These are phyloP conservation scores for Plagodis dolabraria DNA, from an alignment of 2,888 invertebrate genomes.

Conservation along the genomic window DNA sequence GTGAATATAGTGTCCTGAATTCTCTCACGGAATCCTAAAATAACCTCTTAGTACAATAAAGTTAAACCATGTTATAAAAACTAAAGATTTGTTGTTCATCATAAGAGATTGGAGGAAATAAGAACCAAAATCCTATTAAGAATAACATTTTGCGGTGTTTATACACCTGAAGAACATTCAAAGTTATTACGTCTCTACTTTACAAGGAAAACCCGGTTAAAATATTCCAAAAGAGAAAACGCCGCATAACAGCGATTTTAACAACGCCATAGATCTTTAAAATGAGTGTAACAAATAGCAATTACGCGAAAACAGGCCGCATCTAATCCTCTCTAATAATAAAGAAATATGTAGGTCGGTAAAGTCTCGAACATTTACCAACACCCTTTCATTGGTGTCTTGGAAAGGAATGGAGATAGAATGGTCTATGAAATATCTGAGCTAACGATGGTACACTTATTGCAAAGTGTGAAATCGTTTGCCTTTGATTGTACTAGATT, in stretches of 20 bases:
- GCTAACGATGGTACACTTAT: too few species aligned
- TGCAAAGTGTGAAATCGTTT: too few species aligned
- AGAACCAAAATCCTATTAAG: too few species aligned
- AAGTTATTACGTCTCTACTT: slow-evolving; percentile 8
- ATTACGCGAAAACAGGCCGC: slow-evolving; percentile 47
- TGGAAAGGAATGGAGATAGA: slow-evolving; percentile 7
- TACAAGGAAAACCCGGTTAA: slow-evolving; percentile 20
- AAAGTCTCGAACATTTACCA: slow-evolving; percentile 33
- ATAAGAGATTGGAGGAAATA: too few species aligned
- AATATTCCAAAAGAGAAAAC: slow-evolving; percentile 25
- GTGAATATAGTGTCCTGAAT: too few species aligned
- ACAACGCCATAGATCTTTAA: slow-evolving; percentile 49
- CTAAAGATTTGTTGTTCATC: too few species aligned
- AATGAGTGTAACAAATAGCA: slow-evolving; percentile 59
- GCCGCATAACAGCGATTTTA: slow-evolving; percentile 32
- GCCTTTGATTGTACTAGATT: too few species aligned
- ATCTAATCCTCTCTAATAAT: slow-evolving; percentile 45
- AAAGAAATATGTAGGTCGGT: slow-evolving; percentile 49
- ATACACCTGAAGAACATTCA: slow-evolving; percentile 6
- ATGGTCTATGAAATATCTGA: neutral
- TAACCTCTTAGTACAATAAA: too few species aligned
- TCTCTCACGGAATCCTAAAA: too few species aligned
- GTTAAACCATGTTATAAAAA: too few species aligned
- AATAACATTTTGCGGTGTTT: neutral
- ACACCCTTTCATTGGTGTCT: slow-evolving; percentile 45